phyloP scores from a whole-genome alignment of 1,140 invertebrate species.

The Rhyacophila brunnea region DNA sequence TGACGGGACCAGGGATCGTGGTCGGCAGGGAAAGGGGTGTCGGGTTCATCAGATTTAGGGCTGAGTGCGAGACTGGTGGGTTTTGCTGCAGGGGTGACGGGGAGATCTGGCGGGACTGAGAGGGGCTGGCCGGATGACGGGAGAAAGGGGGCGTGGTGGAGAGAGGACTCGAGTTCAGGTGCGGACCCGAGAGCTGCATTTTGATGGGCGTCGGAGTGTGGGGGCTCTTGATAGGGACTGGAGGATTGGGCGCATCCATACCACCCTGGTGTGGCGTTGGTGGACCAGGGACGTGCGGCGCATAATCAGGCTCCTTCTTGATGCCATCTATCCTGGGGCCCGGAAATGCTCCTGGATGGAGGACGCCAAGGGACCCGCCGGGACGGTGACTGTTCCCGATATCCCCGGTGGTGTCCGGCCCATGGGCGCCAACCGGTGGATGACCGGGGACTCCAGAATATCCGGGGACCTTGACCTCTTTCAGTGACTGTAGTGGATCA shows the following conservation, averaged over 20 bases:
- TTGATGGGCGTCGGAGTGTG: conserved; percentile 53
- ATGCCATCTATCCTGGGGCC: conserved; percentile 67
- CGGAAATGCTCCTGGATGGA: conserved; percentile 48
- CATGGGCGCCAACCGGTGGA: conserved; percentile 15
- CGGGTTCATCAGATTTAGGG: conserved; percentile 61
- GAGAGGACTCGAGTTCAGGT: conserved; percentile 46
- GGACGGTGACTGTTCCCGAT: conserved; percentile 49
- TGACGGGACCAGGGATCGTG: conserved; percentile 66
- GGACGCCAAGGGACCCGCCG: conserved; percentile 40
- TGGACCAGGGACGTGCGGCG: conserved; percentile 47
- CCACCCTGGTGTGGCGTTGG: conserved; percentile 45
- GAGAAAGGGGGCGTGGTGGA: conserved; percentile 50
- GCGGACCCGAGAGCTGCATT: conserved; percentile 42
- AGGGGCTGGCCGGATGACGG: conserved; percentile 50
- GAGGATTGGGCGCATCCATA: conserved; percentile 41
- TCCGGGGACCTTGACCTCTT: conserved; percentile 76
- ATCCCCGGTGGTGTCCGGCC: conserved; percentile 41
- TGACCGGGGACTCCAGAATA: conserved; percentile 51
- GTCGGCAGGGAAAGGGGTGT: conserved; percentile 62
- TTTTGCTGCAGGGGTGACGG: conserved; percentile 52
- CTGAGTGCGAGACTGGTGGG: conserved; percentile 56
- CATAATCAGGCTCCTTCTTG: conserved; percentile 70
- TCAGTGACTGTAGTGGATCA: conserved; percentile 74
- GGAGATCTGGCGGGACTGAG: conserved; percentile 49
- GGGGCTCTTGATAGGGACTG: conserved; percentile 50